These are phyloP conservation scores for Pterostichus niger DNA, from an alignment of 2,888 invertebrate genomes.

Conservation along the genomic window DNA sequence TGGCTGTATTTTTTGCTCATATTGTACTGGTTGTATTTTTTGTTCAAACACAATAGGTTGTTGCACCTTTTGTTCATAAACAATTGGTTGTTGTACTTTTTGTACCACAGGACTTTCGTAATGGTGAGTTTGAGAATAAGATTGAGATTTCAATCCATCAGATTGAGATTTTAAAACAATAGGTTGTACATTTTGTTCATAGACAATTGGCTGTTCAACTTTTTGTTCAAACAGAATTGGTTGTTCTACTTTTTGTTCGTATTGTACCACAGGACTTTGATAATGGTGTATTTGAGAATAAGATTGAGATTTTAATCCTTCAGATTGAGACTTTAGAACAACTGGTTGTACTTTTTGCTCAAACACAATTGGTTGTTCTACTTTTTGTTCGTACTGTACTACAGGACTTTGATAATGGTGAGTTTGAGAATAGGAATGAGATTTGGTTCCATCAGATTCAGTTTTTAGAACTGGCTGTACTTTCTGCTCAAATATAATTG, in stretches of 20 bases:
- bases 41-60: slow-evolving; percentile 62
- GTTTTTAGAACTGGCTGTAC: slow-evolving; percentile 46
- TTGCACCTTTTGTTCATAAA: slow-evolving; percentile 9
- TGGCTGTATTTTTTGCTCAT: slow-evolving; percentile 57
- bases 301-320: slow-evolving; percentile 7
- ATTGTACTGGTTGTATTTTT: slow-evolving; percentile 11
- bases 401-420: slow-evolving; percentile 6
- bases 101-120: slow-evolving; percentile 1
- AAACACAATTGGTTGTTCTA: slow-evolving; percentile 52
- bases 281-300: slow-evolving; percentile 21
- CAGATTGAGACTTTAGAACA: slow-evolving; percentile 21
- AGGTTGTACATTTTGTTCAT: slow-evolving; percentile 13
- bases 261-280: slow-evolving; percentile 27
- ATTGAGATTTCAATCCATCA: slow-evolving; percentile 14
- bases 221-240: slow-evolving; percentile 62
- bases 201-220: slow-evolving; percentile 34
- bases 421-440: neutral
- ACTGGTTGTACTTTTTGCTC: slow-evolving; percentile 61
- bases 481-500: slow-evolving; percentile 1
- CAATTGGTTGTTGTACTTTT: too few species aligned
- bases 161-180: slow-evolving; percentile 48
- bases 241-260: slow-evolving; percentile 28
- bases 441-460: slow-evolving; percentile 10
- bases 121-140: neutral
- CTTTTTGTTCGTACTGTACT: slow-evolving; percentile 22